These are phyloP conservation scores for Nematolebias whitei DNA, from an alignment of 2,113 vertebrate species.

Conservation along the genomic window DNA sequence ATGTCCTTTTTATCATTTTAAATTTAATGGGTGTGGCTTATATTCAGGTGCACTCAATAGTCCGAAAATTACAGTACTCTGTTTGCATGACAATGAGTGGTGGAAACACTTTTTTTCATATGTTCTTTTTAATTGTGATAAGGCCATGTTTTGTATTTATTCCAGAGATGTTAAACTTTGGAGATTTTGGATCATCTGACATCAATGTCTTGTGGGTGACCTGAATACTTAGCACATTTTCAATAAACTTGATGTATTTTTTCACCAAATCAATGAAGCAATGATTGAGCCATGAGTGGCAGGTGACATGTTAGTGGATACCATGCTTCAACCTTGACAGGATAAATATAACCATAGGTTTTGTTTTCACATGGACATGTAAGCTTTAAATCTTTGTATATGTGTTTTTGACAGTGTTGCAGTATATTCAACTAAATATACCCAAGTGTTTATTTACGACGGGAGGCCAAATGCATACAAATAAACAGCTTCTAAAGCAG, in stretches of 20 bases:
- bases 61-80: no score
- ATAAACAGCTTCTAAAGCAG: slow-evolving; percentile 6
- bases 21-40: no score
- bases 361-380: neutral
- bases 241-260: slow-evolving; percentile 11
- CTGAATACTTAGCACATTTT: slow-evolving; percentile 6
- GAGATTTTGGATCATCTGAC: neutral
- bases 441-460: slow-evolving; percentile 5
- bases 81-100: no score
- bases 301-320: slow-evolving; percentile 41
- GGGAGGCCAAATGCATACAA: slow-evolving; percentile 2
- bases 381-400: slow-evolving; percentile 18
- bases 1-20: no score
- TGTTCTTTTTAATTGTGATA: no score
- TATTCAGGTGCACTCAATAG: no score
- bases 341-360: neutral
- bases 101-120: no score
- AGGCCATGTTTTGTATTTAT: neutral
- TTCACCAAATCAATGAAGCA: slow-evolving; percentile 14
- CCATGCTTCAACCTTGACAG: slow-evolving; percentile 45
- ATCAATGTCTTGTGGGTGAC: slow-evolving; percentile 1
- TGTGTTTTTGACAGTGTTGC: slow-evolving; percentile 3
- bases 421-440: slow-evolving; percentile 8
- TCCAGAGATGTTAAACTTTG: neutral
- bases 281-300: slow-evolving; percentile 31